Conservation (phyloP, 2,888 invertebrate genomes). For the Coleophora deauratella region DNA sequence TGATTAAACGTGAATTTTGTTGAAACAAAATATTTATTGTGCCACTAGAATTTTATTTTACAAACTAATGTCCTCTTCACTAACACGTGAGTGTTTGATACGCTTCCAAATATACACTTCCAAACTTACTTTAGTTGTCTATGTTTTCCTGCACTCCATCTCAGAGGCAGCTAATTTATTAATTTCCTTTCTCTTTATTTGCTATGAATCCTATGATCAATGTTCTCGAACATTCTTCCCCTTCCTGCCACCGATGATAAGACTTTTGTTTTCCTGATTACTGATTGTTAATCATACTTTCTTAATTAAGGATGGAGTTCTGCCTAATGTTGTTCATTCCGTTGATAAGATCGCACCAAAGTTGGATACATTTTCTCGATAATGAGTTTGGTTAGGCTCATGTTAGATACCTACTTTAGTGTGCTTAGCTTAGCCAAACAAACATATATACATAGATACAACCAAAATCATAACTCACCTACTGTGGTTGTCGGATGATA, state of each 20-base stretch:
- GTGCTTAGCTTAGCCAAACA: too few species aligned
- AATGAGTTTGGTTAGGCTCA: slow-evolving; percentile 39
- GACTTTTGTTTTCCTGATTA: slow-evolving; percentile 70
- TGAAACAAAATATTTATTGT: too few species aligned
- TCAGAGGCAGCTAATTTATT: slow-evolving; percentile 53
- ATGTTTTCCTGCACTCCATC: slow-evolving; percentile 28
- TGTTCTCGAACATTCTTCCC: slow-evolving; percentile 24
- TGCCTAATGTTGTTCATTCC: slow-evolving; percentile 57
- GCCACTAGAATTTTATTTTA: too few species aligned
- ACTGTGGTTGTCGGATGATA: too few species aligned
- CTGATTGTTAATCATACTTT: slow-evolving; percentile 71
- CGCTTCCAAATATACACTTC: too few species aligned
- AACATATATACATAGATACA: too few species aligned
- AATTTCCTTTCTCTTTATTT: slow-evolving; percentile 56
- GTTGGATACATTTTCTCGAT: slow-evolving; percentile 23
- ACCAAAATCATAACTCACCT: too few species aligned
- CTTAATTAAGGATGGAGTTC: slow-evolving; percentile 67
- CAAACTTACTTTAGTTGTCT: slow-evolving; percentile 22
- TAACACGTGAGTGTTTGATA: too few species aligned
- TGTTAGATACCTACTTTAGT: too few species aligned
- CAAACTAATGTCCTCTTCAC: too few species aligned
- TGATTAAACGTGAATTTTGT: too few species aligned
- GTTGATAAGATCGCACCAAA: slow-evolving; percentile 37
- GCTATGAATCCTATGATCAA: slow-evolving; percentile 43
- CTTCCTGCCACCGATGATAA: slow-evolving; percentile 48